Percentiles rank a stretch among this genome's conserved stretches.
Evolutionary conservation across 2,113 vertebrate genomes (phyloP).

Genomic region (Esox niger): DNA sequence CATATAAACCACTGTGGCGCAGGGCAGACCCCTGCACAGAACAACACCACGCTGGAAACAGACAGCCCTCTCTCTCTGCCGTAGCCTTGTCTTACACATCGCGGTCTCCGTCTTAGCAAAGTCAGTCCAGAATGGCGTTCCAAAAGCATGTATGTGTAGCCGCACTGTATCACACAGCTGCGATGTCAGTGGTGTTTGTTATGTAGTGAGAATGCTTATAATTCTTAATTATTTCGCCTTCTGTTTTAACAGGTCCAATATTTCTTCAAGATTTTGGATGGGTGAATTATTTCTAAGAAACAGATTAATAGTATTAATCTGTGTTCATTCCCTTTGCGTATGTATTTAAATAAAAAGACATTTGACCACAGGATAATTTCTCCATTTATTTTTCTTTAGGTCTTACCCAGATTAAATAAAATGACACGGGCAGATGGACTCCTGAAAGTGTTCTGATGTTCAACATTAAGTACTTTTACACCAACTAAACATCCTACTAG

Average conservation of each 20-base stretch:
- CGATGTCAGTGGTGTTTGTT: too few species aligned
- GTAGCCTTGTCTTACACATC: too few species aligned
- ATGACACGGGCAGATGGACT: conserved; percentile 88
- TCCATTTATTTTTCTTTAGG: conserved; percentile 87
- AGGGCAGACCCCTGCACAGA: not conserved
- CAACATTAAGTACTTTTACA: conserved; percentile 86
- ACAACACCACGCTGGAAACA: not conserved
- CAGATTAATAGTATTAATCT: not conserved
- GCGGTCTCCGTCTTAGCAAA: too few species aligned
- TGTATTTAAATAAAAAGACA: conserved; percentile 36
- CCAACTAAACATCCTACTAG: conserved; percentile 86
- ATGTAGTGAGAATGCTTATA: not conserved
- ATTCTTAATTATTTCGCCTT: not conserved
- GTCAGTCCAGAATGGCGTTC: too few species aligned
- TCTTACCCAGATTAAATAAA: conserved; percentile 94
- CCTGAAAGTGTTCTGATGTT: conserved; percentile 88
- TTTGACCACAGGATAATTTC: conserved; percentile 57
- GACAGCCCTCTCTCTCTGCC: too few species aligned
- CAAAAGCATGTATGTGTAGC: too few species aligned
- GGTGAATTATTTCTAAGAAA: conserved; percentile 31
- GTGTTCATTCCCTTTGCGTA: not conserved
- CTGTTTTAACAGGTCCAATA: conserved; percentile 83
- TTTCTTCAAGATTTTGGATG: conserved; percentile 93
- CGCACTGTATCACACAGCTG: too few species aligned
- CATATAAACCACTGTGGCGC: conserved; percentile 27